Percentiles rank a stretch among this genome's conserved stretches.
Conservation (phyloP, 2,797 vertebrate genomes). For the Poeciliopsis gracilis region DNA sequence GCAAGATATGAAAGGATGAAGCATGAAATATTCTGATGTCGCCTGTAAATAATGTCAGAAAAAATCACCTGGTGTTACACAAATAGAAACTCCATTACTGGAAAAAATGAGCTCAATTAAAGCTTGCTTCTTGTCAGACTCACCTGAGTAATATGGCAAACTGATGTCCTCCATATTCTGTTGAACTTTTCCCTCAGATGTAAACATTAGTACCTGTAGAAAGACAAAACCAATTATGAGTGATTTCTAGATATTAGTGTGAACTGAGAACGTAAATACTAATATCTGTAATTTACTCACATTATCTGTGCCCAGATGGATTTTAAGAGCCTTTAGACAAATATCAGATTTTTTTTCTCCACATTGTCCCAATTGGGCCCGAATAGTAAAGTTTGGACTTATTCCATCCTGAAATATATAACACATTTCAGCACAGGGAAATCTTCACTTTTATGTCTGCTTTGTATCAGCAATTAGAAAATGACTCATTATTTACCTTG, state of each 20-base stretch:
- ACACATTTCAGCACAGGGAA: not conserved
- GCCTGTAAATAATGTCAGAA: conserved; percentile 70
- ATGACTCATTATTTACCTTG: conserved; percentile 44
- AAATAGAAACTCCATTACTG: not conserved
- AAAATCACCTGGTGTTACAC: not conserved
- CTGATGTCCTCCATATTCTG: conserved; percentile 83
- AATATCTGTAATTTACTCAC: conserved; percentile 75
- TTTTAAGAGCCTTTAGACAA: conserved; percentile 87
- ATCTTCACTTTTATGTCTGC: not conserved
- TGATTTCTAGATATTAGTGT: not conserved
- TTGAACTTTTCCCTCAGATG: conserved; percentile 84
- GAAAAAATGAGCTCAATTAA: not conserved
- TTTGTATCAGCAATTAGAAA: not conserved
- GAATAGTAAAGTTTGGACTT: conserved; percentile 79
- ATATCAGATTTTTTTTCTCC: conserved; percentile 84
- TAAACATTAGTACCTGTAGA: conserved; percentile 85
- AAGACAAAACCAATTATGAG: conserved; percentile 5
- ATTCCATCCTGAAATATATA: conserved; percentile 72
- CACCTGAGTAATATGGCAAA: conserved; percentile 90
- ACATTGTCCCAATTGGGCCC: conserved; percentile 87
- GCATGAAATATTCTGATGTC: conserved; percentile 87
- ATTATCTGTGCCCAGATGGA: conserved; percentile 84
- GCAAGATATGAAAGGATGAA: conserved; percentile 85
- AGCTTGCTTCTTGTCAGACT: conserved; percentile 19
- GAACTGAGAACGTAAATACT: not conserved